phyloP scores from a whole-genome alignment of 30 jellyfish, hydroid and myxozoan species.

The Chrysaora quinquecirrha region DNA sequence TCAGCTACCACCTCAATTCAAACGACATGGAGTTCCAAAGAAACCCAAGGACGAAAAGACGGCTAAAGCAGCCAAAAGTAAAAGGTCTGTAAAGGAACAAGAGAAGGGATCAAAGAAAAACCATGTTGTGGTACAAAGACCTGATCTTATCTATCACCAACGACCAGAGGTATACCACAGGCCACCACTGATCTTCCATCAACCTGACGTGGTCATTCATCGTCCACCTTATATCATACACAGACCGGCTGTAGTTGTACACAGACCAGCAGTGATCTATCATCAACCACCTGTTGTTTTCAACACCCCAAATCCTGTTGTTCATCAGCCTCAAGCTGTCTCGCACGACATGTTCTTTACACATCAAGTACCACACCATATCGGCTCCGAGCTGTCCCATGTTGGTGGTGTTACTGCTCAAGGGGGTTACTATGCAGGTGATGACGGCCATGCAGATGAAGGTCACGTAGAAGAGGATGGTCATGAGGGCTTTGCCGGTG shows the following conservation, averaged over 20 bases:
- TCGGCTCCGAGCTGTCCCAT: conserved; percentile 66
- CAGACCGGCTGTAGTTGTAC: conserved; percentile 82
- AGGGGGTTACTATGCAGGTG: conserved; percentile 62
- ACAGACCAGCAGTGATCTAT: conserved; percentile 75
- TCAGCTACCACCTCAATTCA: conserved; percentile 54
- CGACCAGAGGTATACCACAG: conserved; percentile 85
- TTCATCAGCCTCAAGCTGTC: conserved; percentile 76
- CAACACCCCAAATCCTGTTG: conserved; percentile 87
- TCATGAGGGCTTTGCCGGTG: conserved; percentile 47
- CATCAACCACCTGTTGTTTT: conserved; percentile 90
- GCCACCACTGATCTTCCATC: conserved; percentile 81
- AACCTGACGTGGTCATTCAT: conserved; percentile 83
- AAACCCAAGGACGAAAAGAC: conserved; percentile 49
- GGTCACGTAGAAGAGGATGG: conserved; percentile 28
- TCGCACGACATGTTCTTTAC: conserved; percentile 89
- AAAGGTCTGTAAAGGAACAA: conserved; percentile 31
- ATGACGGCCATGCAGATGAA: conserved; percentile 26
- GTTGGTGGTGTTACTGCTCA: conserved; percentile 77
- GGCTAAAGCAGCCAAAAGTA: conserved; percentile 28
- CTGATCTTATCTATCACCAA: conserved; percentile 84
- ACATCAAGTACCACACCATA: conserved; percentile 73
- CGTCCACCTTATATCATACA: conserved; percentile 82
- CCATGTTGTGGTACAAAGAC: conserved; percentile 81
- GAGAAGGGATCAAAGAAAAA: conserved; percentile 59
- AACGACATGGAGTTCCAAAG: conserved; percentile 65